Base-by-base conservation (phyloP, 2,113 vertebrate species). In the Sebastes schlegelii region DNA sequence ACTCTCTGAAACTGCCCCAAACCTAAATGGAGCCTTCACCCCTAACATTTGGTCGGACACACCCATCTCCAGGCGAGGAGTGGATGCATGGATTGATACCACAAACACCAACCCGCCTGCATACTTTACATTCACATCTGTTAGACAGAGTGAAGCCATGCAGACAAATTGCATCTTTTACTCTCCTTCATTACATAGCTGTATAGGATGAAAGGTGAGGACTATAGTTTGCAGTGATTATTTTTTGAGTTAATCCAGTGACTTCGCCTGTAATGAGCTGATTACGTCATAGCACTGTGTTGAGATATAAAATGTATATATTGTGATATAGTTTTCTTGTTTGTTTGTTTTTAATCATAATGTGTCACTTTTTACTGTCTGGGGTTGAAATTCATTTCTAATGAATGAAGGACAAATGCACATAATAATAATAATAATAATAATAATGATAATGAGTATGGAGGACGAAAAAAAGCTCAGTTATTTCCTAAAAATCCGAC, bases 61-160 rank as follows among this genome's bases (percentile, higher is more conserved):
- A 74, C 91, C 92, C 86, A 58, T 84, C 14, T 80, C 75, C 86
- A 80, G 85, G 58, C 26, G 16, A 83, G 67, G 74, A 89, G 66
- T 54, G 74, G 66, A 88, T 78, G 80, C 70, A 71, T 42, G 71
- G 78, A 77, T 80, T 57, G 42, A 79, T 17, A 87, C 91, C 90
- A 77, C 88, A 92, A 84, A 90, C 73, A 76, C 71, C 77, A 83
- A 61, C 71, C 64, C 65, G 26, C 71, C 64, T 63, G 26, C 84
- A 85, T 84, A 83, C 74, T 87, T 91, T 62, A 72, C 80, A 83
- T 83, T 91, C 83, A 88, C 80, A 74, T 91, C 80, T 81, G 91
- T 83, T 74, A 75, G 77, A 79, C 72, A 54, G 72, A 90, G 64
- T 54, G 76, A 84, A 79, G 86, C 79, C 84, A 55, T 68, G 77